phyloP scores from a whole-genome alignment of 2,113 vertebrate species.

The Melanotaenia duboulayi region DNA sequence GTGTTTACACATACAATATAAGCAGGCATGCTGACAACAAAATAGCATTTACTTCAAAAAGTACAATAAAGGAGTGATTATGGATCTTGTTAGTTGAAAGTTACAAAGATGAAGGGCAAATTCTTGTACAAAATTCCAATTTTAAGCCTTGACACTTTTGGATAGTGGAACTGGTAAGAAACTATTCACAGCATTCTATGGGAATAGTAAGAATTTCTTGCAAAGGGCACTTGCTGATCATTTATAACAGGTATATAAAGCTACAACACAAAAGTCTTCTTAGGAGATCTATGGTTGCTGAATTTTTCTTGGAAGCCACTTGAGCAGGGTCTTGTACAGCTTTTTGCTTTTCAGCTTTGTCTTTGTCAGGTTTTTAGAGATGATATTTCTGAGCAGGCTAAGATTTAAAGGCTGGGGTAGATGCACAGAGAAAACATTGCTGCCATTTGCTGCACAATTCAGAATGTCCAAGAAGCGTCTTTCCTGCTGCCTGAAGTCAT shows the following conservation, averaged over 20 bases:
- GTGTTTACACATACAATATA: conserved; percentile 12
- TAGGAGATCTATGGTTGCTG: conserved; percentile 59
- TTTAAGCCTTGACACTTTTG: conserved; percentile 40
- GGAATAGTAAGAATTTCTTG: conserved; percentile 25
- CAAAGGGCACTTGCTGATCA: conserved; percentile 49
- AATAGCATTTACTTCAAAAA: conserved; percentile 23
- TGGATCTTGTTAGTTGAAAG: conserved; percentile 4
- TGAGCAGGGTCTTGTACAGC: conserved; percentile 78
- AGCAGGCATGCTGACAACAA: conserved; percentile 38
- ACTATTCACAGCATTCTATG: conserved; percentile 27
- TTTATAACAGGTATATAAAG: conserved; percentile 32
- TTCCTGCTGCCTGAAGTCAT: conserved; percentile 96
- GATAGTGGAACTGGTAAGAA: conserved; percentile 35
- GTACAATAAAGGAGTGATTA: conserved; percentile 10
- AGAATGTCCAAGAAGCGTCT: conserved; percentile 88
- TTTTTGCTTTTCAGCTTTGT: conserved; percentile 80
- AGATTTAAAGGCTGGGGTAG: conserved; percentile 58
- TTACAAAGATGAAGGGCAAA: conserved; percentile 26
- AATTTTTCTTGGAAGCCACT: conserved; percentile 78
- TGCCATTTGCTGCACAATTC: conserved; percentile 64
- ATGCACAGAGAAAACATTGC: conserved; percentile 47
- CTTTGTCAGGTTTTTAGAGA: conserved; percentile 71
- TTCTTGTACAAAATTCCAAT: conserved; percentile 44
- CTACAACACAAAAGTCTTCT: conserved; percentile 8
- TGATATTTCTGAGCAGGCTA: conserved; percentile 59